Evolutionary conservation across 2,113 vertebrate genomes (phyloP).

Genomic region (Pungitius pungitius): DNA sequence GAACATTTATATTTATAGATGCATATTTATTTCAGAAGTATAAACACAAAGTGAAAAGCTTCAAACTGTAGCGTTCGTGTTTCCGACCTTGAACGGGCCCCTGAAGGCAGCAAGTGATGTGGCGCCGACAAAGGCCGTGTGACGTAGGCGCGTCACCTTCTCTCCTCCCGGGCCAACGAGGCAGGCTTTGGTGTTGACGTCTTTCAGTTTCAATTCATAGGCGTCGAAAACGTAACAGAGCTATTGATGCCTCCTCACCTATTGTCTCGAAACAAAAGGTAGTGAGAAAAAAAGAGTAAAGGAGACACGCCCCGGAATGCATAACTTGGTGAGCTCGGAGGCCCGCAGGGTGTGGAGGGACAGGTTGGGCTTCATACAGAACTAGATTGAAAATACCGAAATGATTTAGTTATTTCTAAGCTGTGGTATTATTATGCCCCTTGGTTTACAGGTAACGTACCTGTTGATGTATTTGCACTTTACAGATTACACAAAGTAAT

Average conservation of each 20-base stretch:
- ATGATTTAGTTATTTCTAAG: no score
- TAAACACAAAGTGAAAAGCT: not conserved
- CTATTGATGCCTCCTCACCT: not conserved
- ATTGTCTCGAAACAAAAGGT: not conserved
- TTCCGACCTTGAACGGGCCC: not conserved
- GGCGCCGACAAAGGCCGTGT: conserved; percentile 54
- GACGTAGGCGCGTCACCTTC: conserved; percentile 56
- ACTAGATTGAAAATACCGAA: not conserved
- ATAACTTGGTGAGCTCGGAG: no score
- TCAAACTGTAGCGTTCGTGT: accelerated
- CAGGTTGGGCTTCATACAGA: not conserved
- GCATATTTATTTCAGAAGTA: not conserved
- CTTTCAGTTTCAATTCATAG: conserved; percentile 37
- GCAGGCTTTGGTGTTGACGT: not conserved
- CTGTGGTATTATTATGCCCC: no score
- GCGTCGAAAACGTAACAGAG: not conserved
- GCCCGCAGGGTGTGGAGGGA: not conserved
- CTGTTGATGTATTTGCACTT: not conserved
- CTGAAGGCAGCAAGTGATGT: conserved; percentile 63
- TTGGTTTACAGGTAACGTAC: not conserved
- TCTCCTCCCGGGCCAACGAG: conserved; percentile 43
- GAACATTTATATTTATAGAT: not conserved
- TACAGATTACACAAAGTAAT: not conserved
- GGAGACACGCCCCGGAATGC: not conserved
- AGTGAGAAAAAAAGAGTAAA: no score